Evolutionary conservation across 92 coral and sea anemone genomes (phyloP).

Genomic region (Palythoa grandiflora): DNA sequence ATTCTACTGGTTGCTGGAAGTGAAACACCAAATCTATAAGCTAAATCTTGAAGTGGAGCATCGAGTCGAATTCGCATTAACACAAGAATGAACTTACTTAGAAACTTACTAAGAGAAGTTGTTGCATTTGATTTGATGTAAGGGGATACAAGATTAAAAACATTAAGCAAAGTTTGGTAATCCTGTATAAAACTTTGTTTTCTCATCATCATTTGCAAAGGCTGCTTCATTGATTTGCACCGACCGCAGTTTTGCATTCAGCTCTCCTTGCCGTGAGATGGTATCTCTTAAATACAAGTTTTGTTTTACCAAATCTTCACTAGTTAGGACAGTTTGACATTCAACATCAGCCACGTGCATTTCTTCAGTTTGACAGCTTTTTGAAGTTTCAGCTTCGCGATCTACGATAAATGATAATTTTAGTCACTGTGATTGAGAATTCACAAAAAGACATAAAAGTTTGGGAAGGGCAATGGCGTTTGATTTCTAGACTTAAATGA

Average conservation of each 20-base stretch:
- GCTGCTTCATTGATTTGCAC: constrained; percentile 13
- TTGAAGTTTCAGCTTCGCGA: background rate
- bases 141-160: constrained; percentile 38
- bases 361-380: constrained; percentile 13
- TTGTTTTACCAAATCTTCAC: background rate
- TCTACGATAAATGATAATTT: background rate
- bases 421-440: background rate
- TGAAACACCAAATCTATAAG: constrained; percentile 23
- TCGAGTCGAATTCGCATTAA: constrained; percentile 35
- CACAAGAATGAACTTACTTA: constrained; percentile 8
- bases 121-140: constrained; percentile 24
- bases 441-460: background rate
- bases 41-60: constrained; percentile 22
- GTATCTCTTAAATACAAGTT: too few relatives aligned
- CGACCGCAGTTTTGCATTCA: constrained; percentile 4
- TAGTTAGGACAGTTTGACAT: background rate
- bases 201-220: constrained; percentile 16
- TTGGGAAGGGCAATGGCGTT: constrained; percentile 1
- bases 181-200: constrained; percentile 23
- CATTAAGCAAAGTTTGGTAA: constrained; percentile 18
- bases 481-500: constrained; percentile 14
- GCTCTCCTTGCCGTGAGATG: constrained; percentile 11
- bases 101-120: constrained; percentile 28
- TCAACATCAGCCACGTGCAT: constrained; percentile 3
- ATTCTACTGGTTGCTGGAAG: constrained; percentile 34